Conservation (phyloP, 2,888 invertebrate genomes). For the Nymphalis polychloros region DNA sequence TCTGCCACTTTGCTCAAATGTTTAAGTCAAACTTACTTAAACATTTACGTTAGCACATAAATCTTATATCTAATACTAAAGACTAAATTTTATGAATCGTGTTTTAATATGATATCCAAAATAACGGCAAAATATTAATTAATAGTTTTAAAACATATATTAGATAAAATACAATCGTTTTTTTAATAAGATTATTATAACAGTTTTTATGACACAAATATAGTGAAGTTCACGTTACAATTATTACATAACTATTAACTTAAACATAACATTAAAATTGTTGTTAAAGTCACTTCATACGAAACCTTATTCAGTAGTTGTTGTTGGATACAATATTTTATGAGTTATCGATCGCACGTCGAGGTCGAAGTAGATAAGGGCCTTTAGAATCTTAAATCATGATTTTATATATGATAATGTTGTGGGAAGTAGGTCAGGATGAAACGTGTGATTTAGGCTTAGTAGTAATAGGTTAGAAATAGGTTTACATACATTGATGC, state of each 20-base stretch:
- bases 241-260: background rate
- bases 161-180: too few relatives aligned
- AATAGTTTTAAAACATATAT: too few relatives aligned
- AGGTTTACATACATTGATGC: background rate
- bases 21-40: too few relatives aligned
- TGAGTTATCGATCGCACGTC: conserved; percentile 42
- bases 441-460: background rate
- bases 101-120: too few relatives aligned
- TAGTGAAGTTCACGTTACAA: background rate
- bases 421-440: conserved; percentile 6
- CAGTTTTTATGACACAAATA: too few relatives aligned
- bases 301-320: conserved; percentile 32
- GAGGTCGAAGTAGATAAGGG: conserved; percentile 33
- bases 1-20: too few relatives aligned
- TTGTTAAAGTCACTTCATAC: conserved; percentile 14
- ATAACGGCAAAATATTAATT: too few relatives aligned
- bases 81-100: too few relatives aligned
- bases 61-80: too few relatives aligned
- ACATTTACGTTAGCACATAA: too few relatives aligned
- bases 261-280: background rate
- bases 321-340: conserved; percentile 39
- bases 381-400: conserved; percentile 34
- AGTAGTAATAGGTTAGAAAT: background rate
- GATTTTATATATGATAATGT: conserved; percentile 24
- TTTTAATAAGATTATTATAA: too few relatives aligned